These are phyloP conservation scores for Trachelus stipa DNA, from an alignment of 2,888 invertebrate genomes.

Conservation along the genomic window DNA sequence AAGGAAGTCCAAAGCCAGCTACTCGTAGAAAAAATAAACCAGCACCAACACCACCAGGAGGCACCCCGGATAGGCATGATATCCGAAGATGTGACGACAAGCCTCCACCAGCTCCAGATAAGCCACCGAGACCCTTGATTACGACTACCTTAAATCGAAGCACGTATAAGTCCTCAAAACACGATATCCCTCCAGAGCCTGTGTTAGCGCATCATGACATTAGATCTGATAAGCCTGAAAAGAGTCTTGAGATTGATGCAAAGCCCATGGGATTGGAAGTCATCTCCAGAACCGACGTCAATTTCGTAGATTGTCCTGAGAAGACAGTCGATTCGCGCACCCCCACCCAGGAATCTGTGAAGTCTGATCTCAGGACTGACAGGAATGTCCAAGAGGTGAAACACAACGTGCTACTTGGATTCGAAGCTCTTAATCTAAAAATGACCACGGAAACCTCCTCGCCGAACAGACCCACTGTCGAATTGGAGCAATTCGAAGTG, in stretches of 20 bases:
- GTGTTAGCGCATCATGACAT: constrained; percentile 32
- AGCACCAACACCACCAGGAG: constrained; percentile 77
- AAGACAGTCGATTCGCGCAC: not conserved
- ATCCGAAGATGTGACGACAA: constrained; percentile 56
- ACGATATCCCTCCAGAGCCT: constrained; percentile 64
- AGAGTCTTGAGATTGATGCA: constrained; percentile 22
- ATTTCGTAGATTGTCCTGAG: constrained; percentile 2
- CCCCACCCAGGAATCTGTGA: not conserved
- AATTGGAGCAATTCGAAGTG: constrained; percentile 43
- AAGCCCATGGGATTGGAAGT: constrained; percentile 28
- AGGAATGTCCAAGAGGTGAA: constrained; percentile 14
- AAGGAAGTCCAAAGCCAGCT: constrained; percentile 80
- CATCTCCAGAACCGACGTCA: constrained; percentile 15
- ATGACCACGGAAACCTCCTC: constrained; percentile 61
- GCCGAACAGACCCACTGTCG: constrained; percentile 63
- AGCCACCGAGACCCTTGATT: constrained; percentile 73
- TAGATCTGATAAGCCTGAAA: constrained; percentile 19
- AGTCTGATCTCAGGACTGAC: constrained; percentile 31
- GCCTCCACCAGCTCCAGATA: constrained; percentile 70
- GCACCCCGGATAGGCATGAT: constrained; percentile 62
- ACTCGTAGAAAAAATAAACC: constrained; percentile 82
- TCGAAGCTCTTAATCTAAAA: constrained; percentile 48
- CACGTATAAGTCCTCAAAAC: constrained; percentile 69
- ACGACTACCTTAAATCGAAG: constrained; percentile 74
- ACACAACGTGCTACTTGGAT: constrained; percentile 30